Base-by-base conservation (phyloP, 2,113 vertebrate genomes). In the Vireo altiloquus region DNA sequence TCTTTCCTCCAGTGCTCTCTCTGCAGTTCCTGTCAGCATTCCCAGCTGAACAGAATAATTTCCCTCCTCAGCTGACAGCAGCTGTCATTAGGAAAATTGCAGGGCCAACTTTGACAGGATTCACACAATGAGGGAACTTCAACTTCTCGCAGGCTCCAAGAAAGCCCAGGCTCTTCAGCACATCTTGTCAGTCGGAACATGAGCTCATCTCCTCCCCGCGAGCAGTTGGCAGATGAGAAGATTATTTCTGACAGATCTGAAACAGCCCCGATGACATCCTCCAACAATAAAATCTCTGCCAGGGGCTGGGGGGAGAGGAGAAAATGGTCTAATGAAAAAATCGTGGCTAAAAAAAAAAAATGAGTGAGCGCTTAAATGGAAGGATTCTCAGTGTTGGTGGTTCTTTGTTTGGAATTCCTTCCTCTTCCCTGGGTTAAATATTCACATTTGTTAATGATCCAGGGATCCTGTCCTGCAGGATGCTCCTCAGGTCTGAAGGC, bases 221-320 rank as follows among this genome's bases (percentile, higher is more conserved):
- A 95, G 92, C 89, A 95, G 68, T 66, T 98, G 97, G 96, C 97
- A 98, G 96, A 97, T 98, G 78, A 96, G 96, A 95, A 97, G 95
- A 98, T 98, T 96, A 95, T 84, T 97, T 95, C 91, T 98, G 97
- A 98, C 97, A 98, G 96, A 97, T 97, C 95, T 94, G 97, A 98
- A 98, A 94, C 94, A 95, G 96, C 92, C 61, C 89, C n/a, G 46
- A 49, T 96, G 96, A 96, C 95, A 97, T 82, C 57, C 92, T 96
- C 92, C 66, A 76, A 59, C 92, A 68, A 61, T 79, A 89, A 79
- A 87, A 78, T 87, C 70, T 86, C 76, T 75, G 89, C 14, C 75
- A 88, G 83, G 84, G 66, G 50, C 15, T 21, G 16, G 20, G n/a
- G 20, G 15, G 24, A 40, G 33, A 46, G 59, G 60, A 80, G 86